phyloP scores from a whole-genome alignment of 2,888 invertebrate species.

The Nezara viridula region DNA sequence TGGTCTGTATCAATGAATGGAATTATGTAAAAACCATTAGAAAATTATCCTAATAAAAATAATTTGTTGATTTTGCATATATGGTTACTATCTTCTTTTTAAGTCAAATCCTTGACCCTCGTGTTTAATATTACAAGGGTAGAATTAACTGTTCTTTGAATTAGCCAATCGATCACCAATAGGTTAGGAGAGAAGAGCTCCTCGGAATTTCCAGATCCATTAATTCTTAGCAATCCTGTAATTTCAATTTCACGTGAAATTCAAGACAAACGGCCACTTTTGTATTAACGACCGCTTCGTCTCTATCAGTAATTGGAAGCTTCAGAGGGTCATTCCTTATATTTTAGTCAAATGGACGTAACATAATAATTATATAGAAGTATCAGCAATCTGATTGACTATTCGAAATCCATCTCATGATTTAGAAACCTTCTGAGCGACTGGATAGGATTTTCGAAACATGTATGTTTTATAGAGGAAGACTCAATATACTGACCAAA shows the following conservation, averaged over 20 bases:
- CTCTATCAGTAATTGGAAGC: background rate
- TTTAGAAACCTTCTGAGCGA: background rate
- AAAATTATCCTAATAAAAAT: too few relatives aligned
- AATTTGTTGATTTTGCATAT: too few relatives aligned
- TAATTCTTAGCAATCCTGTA: slow-evolving; percentile 10
- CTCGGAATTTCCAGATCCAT: background rate
- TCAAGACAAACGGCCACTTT: background rate
- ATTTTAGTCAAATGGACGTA: background rate
- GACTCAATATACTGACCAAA: too few relatives aligned
- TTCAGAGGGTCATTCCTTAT: background rate
- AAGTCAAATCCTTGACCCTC: background rate
- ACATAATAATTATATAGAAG: background rate
- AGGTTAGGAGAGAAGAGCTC: background rate
- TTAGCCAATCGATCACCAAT: slow-evolving; percentile 1
- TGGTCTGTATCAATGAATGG: too few relatives aligned
- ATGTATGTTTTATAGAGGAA: too few relatives aligned
- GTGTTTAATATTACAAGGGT: background rate
- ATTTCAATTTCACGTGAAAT: background rate
- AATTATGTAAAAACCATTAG: too few relatives aligned
- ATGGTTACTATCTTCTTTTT: background rate
- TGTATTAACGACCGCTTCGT: background rate
- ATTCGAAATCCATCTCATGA: background rate
- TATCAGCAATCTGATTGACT: background rate
- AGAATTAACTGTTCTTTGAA: background rate
- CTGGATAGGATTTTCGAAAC: background rate